These are phyloP conservation scores for Sesamia nonagrioides DNA, from an alignment of 1,140 invertebrate genomes.

Conservation along the genomic window DNA sequence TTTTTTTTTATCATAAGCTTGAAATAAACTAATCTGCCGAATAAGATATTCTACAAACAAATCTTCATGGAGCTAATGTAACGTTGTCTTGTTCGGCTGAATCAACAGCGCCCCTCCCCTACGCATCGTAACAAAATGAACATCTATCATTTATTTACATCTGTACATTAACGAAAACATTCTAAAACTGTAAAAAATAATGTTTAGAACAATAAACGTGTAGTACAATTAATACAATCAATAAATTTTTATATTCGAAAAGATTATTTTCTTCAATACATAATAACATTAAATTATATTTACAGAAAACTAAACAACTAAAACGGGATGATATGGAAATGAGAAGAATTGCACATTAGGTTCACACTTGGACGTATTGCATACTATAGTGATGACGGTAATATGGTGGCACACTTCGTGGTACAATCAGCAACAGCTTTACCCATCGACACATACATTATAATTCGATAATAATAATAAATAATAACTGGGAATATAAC, in stretches of 20 bases:
- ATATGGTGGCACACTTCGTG: conserved; percentile 57
- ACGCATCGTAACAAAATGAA: conserved; percentile 81
- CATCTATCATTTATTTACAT: conserved; percentile 84
- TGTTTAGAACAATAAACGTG: conserved; percentile 82
- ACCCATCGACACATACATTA: background rate
- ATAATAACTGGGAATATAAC: conserved; percentile 37
- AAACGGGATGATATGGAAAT: conserved; percentile 84
- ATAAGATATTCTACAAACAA: conserved; percentile 38
- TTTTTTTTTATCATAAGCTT: conserved; percentile 62
- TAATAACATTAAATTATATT: conserved; percentile 84
- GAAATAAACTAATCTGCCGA: conserved; percentile 43
- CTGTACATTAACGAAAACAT: conserved; percentile 86
- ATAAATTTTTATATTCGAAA: conserved; percentile 81
- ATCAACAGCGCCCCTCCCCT: conserved; percentile 37
- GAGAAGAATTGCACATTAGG: conserved; percentile 85
- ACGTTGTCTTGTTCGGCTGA: background rate
- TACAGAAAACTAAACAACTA: conserved; percentile 84
- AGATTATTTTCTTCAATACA: conserved; percentile 65
- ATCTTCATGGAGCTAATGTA: background rate
- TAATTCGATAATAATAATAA: conserved; percentile 10
- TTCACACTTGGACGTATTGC: conserved; percentile 78
- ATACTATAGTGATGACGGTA: conserved; percentile 64
- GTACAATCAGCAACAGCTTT: conserved; percentile 50
- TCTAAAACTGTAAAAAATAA: conserved; percentile 76
- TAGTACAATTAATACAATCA: conserved; percentile 73